These are phyloP conservation scores for Pseudomyrmex sp. DNA, from an alignment of 1,140 invertebrate species.

Conservation along the genomic window DNA sequence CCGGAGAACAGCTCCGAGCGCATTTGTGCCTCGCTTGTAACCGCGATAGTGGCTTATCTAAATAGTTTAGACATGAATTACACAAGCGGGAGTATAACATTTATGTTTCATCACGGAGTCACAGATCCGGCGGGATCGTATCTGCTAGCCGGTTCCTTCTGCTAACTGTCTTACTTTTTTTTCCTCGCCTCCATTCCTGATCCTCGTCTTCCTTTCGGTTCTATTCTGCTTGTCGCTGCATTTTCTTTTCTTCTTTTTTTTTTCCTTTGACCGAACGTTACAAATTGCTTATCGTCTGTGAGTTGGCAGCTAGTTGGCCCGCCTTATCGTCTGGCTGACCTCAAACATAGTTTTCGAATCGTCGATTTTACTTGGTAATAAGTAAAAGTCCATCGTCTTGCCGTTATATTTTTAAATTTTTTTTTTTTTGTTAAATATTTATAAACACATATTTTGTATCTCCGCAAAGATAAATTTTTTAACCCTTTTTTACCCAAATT, in stretches of 20 bases:
- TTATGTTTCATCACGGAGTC: constrained; percentile 71
- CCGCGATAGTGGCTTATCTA: constrained; percentile 77
- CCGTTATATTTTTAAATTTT: background rate
- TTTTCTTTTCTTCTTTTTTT: constrained; percentile 32
- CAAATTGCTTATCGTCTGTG: constrained; percentile 83
- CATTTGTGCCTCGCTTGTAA: constrained; percentile 74
- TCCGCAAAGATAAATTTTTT: background rate
- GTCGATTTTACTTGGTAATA: constrained; percentile 69
- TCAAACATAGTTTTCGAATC: constrained; percentile 57
- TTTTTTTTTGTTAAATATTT: background rate
- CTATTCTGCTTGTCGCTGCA: constrained; percentile 13
- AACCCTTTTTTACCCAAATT: background rate
- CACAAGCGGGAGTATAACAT: constrained; percentile 73
- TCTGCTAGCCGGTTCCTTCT: constrained; percentile 49
- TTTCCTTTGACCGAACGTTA: constrained; percentile 73
- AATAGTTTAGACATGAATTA: constrained; percentile 78
- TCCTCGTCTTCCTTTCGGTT: constrained; percentile 41
- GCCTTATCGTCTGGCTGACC: constrained; percentile 78
- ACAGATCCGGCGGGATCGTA: constrained; percentile 49
- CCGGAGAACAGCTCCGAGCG: background rate
- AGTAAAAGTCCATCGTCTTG: constrained; percentile 11
- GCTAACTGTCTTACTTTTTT: constrained; percentile 55
- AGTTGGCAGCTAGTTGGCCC: constrained; percentile 74
- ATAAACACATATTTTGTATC: background rate
- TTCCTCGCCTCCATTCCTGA: constrained; percentile 32